Evolutionary conservation across 2,797 vertebrate genomes (phyloP).

Genomic region (Pangasius sanitwongsei): DNA sequence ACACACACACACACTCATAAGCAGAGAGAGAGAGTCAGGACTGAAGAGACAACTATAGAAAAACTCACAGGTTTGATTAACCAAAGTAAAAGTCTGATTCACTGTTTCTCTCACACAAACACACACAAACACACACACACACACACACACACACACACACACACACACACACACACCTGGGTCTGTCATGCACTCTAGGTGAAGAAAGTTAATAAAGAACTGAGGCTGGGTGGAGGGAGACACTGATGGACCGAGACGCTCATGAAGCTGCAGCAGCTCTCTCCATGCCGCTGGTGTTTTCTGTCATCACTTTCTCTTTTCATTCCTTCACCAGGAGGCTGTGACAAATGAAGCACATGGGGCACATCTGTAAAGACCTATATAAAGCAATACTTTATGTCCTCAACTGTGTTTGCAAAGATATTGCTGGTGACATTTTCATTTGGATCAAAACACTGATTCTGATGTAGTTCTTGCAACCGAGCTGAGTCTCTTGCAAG

Average conservation of each 20-base stretch:
- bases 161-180: background rate
- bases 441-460: background rate
- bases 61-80: constrained; percentile 25
- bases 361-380: constrained; percentile 10
- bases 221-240: constrained; percentile 39
- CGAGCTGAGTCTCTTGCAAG: background rate
- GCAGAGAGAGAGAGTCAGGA: background rate
- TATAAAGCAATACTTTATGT: constrained; percentile 3
- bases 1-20: background rate
- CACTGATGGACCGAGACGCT: constrained; percentile 33
- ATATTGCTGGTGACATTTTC: background rate
- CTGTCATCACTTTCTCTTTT: constrained; percentile 41
- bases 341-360: constrained; percentile 39
- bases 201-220: constrained; percentile 28
- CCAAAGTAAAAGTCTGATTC: constrained; percentile 11
- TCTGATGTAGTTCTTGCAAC: background rate
- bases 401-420: background rate
- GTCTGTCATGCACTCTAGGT: constrained; percentile 3
- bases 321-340: background rate
- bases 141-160: background rate
- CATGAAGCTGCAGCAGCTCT: constrained; percentile 36
- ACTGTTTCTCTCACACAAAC: background rate
- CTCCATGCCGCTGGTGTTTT: constrained; percentile 9
- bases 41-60: background rate
- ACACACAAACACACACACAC: background rate